A percentile compares a stretch with the other conserved stretches of the same genome.
Conservation (phyloP, 2,113 vertebrate species). For the Salvelinus fontinalis region DNA sequence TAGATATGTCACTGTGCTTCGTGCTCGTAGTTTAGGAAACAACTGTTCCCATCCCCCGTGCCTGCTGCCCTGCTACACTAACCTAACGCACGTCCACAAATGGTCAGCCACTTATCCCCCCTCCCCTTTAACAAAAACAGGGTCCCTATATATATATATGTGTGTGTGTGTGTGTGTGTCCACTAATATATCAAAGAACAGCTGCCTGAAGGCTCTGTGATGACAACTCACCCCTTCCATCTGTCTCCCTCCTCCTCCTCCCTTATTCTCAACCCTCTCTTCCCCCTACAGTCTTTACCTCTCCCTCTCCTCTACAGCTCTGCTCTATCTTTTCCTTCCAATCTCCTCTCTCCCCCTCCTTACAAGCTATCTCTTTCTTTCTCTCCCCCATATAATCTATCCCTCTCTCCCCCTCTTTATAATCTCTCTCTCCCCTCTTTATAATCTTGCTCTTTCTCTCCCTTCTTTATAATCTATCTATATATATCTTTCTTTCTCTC, state of each 20-base stretch:
- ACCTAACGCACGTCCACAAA: slow-evolving; percentile 70
- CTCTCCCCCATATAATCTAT: not conserved
- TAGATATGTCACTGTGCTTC: slow-evolving; percentile 13
- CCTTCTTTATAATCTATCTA: not conserved
- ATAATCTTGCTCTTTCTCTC: slow-evolving; percentile 24
- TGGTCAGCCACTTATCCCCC: slow-evolving; percentile 52
- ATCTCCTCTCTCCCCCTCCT: slow-evolving; percentile 24
- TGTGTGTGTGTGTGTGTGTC: slow-evolving; percentile 67
- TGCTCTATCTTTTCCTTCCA: not conserved
- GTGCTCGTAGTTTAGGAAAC: slow-evolving; percentile 77
- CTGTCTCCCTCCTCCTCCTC: too few relatives aligned
- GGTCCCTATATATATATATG: slow-evolving; percentile 49
- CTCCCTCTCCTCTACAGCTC: too few relatives aligned
- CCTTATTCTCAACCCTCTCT: slow-evolving; percentile 70
- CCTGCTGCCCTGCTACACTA: too few relatives aligned
- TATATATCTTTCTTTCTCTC: slow-evolving; percentile 23
- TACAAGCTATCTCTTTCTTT: slow-evolving; percentile 8
- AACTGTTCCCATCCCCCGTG: slow-evolving; percentile 60
- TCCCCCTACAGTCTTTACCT: slow-evolving; percentile 44
- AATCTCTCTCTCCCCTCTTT: too few relatives aligned
- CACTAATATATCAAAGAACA: slow-evolving; percentile 84
- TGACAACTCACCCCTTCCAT: slow-evolving; percentile 69
- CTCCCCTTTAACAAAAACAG: slow-evolving; percentile 58
- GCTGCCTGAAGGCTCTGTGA: slow-evolving; percentile 76
- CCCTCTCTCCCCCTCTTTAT: slow-evolving; percentile 26